Base-by-base conservation (phyloP, 2,888 invertebrate species). In the Trissolcus japonicus region DNA sequence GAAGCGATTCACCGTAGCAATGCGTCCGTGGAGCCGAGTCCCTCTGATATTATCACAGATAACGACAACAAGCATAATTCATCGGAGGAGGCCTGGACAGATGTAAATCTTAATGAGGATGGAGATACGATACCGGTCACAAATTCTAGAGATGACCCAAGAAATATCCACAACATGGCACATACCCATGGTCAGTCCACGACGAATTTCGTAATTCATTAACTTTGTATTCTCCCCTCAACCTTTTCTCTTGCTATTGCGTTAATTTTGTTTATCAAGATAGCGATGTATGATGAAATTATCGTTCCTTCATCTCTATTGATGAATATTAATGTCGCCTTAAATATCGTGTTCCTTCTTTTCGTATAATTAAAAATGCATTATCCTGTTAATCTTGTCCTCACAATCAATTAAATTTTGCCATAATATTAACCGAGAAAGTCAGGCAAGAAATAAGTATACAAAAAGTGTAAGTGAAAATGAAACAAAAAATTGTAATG, bases 51-150 rank as follows among this genome's bases (percentile, higher is more conserved):
- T 17, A 89, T 87, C 19, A 89, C 88, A 6, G 89, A 89, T 79
- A 89, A 88, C 73, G 89, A 89, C 78, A 89, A 88, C 76, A 89
- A 89, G 57, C 86, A 86, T 17, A 89, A 89, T 79, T 89, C 89
- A 13, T 89, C 88, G 81, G 96, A 96, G 84, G 96, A 96, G 84
- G 96, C 95, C 57, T 97, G 97, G 97, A 96, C 96, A 0, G 96
- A 97, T 86, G 96, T 97, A 48, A 97, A 96, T 88, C 90, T 97
- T 59, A 96, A 97, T 85, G 96, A 97, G 86, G 96, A 96, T 74
- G 92, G 92, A 0, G 92, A 92, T 76, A 85, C 90, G 19, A 84
- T 89, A 54, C 87, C 88, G 41, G 87, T 90, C 29, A 83, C 85
- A 17, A 88, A 87, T 83, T 82, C 83, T 66, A 90, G 91, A 78